These are phyloP conservation scores for Pelosia muscerda DNA, from an alignment of 2,888 invertebrate genomes.

Conservation along the genomic window DNA sequence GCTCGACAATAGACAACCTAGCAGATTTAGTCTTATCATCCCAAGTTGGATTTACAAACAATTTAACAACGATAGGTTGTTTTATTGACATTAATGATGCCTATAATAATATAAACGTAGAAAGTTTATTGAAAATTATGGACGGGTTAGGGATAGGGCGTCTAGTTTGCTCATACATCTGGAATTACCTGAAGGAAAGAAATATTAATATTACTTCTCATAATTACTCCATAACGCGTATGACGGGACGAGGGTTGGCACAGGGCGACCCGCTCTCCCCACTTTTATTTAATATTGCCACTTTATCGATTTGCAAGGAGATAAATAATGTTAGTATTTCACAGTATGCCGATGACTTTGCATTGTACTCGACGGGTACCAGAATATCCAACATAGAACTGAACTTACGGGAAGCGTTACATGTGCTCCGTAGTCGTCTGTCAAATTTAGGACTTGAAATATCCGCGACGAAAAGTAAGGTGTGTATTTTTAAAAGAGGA, in stretches of 20 bases:
- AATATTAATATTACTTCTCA: neutral
- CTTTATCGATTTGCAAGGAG: slow-evolving; percentile 23
- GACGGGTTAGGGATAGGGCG: neutral
- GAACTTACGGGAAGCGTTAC: slow-evolving; percentile 18
- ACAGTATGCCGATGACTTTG: slow-evolving; percentile 48
- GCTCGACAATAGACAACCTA: neutral
- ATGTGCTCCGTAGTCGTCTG: slow-evolving; percentile 16
- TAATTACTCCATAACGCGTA: neutral
- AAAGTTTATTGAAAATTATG: neutral
- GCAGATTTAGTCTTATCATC: neutral
- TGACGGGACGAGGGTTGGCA: slow-evolving; percentile 28
- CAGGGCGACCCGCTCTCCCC: slow-evolving; percentile 48
- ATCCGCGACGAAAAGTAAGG: slow-evolving; percentile 30
- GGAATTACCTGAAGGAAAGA: no score
- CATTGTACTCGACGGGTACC: slow-evolving; percentile 28
- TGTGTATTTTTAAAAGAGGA: slow-evolving; percentile 35
- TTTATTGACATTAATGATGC: neutral
- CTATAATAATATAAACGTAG: neutral
- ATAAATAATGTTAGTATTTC: slow-evolving; percentile 24
- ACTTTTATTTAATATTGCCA: slow-evolving; percentile 41
- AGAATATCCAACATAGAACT: neutral
- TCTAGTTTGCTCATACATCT: neutral
- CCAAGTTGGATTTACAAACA: neutral
- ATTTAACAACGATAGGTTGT: neutral
- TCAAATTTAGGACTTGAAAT: slow-evolving; percentile 29